Evolutionary conservation across 2,797 vertebrate species (phyloP).

Genomic region (Crypturellus tataupa): DNA sequence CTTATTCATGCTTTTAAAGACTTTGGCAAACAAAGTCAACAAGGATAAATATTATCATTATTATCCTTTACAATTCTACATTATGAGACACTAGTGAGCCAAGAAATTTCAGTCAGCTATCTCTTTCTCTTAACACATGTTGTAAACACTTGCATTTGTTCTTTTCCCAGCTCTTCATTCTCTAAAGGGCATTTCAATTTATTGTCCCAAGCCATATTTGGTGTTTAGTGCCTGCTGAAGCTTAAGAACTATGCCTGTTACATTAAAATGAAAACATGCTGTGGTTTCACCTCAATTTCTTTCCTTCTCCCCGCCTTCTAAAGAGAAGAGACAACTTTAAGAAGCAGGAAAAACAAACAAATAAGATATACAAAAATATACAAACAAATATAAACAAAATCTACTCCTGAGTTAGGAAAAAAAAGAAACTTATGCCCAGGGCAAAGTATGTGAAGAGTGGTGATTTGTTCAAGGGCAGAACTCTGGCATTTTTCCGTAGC

Average conservation of each 20-base stretch:
- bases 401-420: conserved; percentile 25
- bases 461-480: conserved; percentile 63
- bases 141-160: conserved; percentile 57
- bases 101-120: conserved; percentile 2
- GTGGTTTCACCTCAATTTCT: conserved; percentile 62
- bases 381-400: conserved; percentile 35
- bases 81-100: neutral
- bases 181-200: conserved; percentile 55
- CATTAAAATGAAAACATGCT: conserved; percentile 63
- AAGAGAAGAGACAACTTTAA: conserved; percentile 42
- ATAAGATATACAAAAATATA: conserved; percentile 24
- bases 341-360: conserved; percentile 61
- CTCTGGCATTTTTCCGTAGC: conserved; percentile 62
- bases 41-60: neutral
- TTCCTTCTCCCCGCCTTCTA: conserved; percentile 39
- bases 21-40: neutral
- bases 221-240: conserved; percentile 53
- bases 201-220: conserved; percentile 51
- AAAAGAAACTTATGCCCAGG: conserved; percentile 35
- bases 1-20: neutral
- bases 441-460: conserved; percentile 45
- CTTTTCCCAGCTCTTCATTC: conserved; percentile 44
- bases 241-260: conserved; percentile 57
- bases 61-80: neutral
- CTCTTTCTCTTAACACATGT: conserved; percentile 5